phyloP scores from a whole-genome alignment of 2,888 invertebrate species.

The Yponomeuta malinellus region DNA sequence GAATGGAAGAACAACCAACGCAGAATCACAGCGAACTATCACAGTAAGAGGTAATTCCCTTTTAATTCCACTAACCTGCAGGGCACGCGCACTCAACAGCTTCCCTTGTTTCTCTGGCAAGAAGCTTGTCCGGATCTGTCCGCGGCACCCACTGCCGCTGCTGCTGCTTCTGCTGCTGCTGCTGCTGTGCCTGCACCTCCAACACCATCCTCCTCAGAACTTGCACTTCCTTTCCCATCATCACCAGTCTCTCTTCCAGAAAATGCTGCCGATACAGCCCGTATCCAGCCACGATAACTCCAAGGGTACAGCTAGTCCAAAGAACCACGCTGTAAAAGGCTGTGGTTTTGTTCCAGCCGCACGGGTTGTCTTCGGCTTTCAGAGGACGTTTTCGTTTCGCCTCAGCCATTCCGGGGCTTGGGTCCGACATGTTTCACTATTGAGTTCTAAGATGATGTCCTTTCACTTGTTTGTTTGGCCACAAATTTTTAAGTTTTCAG shows the following conservation, averaged over 20 bases:
- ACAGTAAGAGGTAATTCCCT: neutral
- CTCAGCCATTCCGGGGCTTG: neutral
- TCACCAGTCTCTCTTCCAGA: conserved; percentile 53
- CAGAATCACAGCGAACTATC: neutral
- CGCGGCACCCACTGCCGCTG: conserved; percentile 23
- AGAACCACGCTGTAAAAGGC: conserved; percentile 55
- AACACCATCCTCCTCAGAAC: conserved; percentile 27
- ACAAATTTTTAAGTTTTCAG: neutral
- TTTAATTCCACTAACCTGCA: conserved; percentile 45
- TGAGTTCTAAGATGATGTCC: neutral
- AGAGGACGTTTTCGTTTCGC: neutral
- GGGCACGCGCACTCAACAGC: conserved; percentile 63
- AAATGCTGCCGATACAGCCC: conserved; percentile 57
- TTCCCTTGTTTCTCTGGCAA: conserved; percentile 52
- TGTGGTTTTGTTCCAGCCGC: conserved; percentile 32
- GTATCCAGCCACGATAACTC: conserved; percentile 53
- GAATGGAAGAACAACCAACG: too few relatives aligned
- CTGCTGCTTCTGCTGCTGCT: conserved; percentile 22
- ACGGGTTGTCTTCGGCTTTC: neutral
- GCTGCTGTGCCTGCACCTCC: neutral
- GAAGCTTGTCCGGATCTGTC: conserved; percentile 31
- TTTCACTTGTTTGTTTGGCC: neutral
- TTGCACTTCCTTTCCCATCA: conserved; percentile 45
- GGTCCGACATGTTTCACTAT: conserved; percentile 3
- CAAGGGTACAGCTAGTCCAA: conserved; percentile 61